A percentile compares a stretch with the other conserved stretches of the same genome.
phyloP scores from a whole-genome alignment of 2,888 invertebrate genomes.

The Brachyptera risi region DNA sequence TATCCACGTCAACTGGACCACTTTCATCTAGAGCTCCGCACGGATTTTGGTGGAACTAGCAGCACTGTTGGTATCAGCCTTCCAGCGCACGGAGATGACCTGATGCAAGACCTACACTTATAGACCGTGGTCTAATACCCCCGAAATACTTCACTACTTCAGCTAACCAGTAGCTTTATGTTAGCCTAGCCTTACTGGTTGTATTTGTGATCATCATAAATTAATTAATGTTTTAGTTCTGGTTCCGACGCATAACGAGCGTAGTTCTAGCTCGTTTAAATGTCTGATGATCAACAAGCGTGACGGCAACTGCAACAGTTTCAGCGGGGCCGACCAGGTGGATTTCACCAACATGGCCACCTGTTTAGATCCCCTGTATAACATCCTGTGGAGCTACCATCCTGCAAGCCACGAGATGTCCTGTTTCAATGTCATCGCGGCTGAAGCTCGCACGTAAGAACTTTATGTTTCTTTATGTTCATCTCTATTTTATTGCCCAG shows the following conservation, averaged over 20 bases:
- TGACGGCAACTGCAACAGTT: conserved; percentile 84
- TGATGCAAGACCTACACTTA: too few species aligned
- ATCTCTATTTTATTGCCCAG: too few species aligned
- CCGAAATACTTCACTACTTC: too few species aligned
- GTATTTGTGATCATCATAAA: neutral
- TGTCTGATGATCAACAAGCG: conserved; percentile 84
- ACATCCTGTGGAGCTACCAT: conserved; percentile 77
- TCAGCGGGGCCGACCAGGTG: conserved; percentile 76
- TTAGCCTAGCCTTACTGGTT: too few species aligned
- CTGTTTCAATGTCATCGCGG: conserved; percentile 80
- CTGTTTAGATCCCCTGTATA: conserved; percentile 86
- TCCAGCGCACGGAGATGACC: too few species aligned
- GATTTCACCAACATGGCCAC: conserved; percentile 76
- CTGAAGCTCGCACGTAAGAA: conserved; percentile 59
- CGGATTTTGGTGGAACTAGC: too few species aligned
- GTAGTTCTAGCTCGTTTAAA: conserved; percentile 69
- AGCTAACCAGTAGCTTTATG: too few species aligned
- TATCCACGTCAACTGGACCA: too few species aligned
- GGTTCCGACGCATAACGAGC: conserved; percentile 74
- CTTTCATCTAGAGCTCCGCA: too few species aligned
- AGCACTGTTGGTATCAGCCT: too few species aligned
- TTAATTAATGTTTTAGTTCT: conserved; percentile 54
- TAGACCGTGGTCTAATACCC: too few species aligned
- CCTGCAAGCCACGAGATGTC: conserved; percentile 61
- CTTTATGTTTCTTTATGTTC: too few species aligned